phyloP scores from a whole-genome alignment of 1,140 invertebrate species.

The Pseudomyrmex pallidus region DNA sequence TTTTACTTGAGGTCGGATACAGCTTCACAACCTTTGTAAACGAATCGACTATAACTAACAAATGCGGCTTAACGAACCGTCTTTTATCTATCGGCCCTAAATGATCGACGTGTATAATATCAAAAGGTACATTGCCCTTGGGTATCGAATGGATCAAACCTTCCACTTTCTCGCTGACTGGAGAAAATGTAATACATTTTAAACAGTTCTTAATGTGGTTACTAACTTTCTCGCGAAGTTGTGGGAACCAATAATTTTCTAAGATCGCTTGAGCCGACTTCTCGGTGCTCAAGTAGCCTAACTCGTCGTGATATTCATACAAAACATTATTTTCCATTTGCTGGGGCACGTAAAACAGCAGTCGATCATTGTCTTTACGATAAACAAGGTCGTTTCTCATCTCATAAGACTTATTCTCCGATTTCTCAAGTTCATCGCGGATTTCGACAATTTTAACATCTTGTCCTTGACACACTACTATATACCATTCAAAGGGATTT shows the following conservation, averaged over 20 bases:
- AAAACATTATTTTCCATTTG: slow-evolving; percentile 15
- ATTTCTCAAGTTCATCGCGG: background rate
- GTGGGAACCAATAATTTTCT: slow-evolving; percentile 1
- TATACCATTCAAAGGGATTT: background rate
- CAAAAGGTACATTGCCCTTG: background rate
- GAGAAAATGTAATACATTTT: slow-evolving; percentile 12
- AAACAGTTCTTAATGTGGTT: background rate
- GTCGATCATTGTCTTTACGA: background rate
- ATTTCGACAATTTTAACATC: background rate
- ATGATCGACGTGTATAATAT: background rate
- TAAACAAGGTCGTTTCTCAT: slow-evolving; percentile 19
- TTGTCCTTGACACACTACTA: background rate
- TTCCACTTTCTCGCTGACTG: background rate
- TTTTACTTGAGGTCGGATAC: background rate
- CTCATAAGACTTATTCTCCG: slow-evolving; percentile 2
- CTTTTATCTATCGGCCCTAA: background rate
- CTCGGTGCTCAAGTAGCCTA: background rate
- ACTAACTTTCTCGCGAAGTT: background rate
- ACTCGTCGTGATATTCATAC: background rate
- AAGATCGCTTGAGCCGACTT: background rate
- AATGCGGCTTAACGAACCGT: background rate
- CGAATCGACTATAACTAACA: background rate
- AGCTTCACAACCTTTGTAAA: slow-evolving; percentile 19
- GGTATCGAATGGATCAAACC: background rate
- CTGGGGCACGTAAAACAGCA: slow-evolving; percentile 5